Conservation (phyloP, 2,888 invertebrate species). For the Drosophila tripunctata region DNA sequence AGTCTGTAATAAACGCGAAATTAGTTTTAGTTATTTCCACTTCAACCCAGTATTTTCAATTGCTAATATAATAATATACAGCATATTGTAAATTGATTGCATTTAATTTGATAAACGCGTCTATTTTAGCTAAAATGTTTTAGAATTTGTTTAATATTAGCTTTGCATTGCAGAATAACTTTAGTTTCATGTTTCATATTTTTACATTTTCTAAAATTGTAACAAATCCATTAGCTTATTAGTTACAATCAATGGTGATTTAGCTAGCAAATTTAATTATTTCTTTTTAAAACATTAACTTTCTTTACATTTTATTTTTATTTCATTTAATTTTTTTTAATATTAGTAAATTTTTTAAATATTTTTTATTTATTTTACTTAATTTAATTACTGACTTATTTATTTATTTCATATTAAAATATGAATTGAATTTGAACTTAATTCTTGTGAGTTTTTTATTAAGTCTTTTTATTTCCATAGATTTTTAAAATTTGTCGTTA, state of each 20-base stretch:
- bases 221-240: no score
- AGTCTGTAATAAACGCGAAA: conserved; percentile 56
- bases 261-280: no score
- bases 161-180: not conserved
- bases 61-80: conserved; percentile 26
- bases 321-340: no score
- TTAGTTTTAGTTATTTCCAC: conserved; percentile 57
- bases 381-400: no score
- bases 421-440: no score
- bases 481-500: not conserved
- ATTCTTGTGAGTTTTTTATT: no score
- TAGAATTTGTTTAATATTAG: not conserved
- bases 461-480: not conserved
- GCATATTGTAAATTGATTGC: conserved; percentile 62
- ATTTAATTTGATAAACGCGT: conserved; percentile 29
- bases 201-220: not conserved
- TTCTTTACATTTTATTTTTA: no score
- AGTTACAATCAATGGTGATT: no score
- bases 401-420: no score
- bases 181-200: not conserved
- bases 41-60: conserved; percentile 47
- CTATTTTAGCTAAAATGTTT: not conserved
- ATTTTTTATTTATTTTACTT: no score
- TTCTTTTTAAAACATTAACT: no score
- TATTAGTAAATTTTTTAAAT: no score